A percentile compares a stretch with the other conserved stretches of the same genome.
These are phyloP conservation scores for Hestina assimilis DNA, from an alignment of 1,140 invertebrate species.

Conservation along the genomic window DNA sequence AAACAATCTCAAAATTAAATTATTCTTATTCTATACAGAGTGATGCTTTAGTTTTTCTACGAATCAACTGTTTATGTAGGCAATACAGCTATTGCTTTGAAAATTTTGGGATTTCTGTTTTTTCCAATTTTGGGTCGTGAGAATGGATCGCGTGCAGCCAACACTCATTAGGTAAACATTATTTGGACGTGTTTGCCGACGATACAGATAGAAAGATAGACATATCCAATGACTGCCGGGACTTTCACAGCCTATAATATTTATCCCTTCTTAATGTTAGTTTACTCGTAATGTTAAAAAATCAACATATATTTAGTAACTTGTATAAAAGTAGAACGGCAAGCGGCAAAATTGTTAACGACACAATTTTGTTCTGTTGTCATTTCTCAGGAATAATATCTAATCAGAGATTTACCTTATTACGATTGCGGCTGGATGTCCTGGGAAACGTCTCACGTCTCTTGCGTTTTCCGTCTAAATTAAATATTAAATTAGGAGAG, in stretches of 20 bases:
- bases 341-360: too few relatives aligned
- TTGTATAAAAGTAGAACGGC: too few relatives aligned
- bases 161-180: constrained; percentile 68
- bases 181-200: constrained; percentile 46
- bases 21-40: neutral
- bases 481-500: constrained; percentile 69
- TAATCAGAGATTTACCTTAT: constrained; percentile 68
- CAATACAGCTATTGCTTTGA: constrained; percentile 59
- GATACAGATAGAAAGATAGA: constrained; percentile 35
- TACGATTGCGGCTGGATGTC: constrained; percentile 51
- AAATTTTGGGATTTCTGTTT: constrained; percentile 60
- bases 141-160: constrained; percentile 63
- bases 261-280: neutral
- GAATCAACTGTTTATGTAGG: constrained; percentile 53
- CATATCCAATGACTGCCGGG: constrained; percentile 11
- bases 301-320: too few relatives aligned
- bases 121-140: constrained; percentile 61
- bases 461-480: constrained; percentile 56
- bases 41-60: constrained; percentile 7
- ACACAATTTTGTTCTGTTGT: constrained; percentile 53
- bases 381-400: constrained; percentile 69
- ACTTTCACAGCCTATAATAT: constrained; percentile 10
- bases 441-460: constrained; percentile 42
- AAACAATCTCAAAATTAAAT: neutral
- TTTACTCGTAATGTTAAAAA: too few relatives aligned